These are phyloP conservation scores for Cheilosia scutellata DNA, from an alignment of 2,888 invertebrate genomes.

Conservation along the genomic window DNA sequence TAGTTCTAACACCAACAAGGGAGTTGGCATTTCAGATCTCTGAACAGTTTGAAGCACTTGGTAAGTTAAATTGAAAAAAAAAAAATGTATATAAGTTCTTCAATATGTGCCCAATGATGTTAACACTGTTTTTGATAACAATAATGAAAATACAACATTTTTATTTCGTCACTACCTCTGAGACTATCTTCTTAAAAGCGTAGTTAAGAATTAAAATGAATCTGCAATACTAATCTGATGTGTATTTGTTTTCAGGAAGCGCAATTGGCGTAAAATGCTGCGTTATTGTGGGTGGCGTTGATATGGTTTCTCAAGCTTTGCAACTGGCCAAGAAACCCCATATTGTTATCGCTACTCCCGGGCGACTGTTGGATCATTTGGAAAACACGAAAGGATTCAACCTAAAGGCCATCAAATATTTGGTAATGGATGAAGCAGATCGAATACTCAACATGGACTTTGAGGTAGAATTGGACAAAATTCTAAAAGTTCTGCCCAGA, in stretches of 20 bases:
- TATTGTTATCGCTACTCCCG: slow-evolving; percentile 98
- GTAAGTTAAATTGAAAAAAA: slow-evolving; percentile 84
- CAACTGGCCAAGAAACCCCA: slow-evolving; percentile 98
- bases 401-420: slow-evolving; percentile 93
- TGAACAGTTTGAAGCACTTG: slow-evolving; percentile 99
- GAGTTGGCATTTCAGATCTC: slow-evolving; percentile 99
- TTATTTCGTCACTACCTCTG: slow-evolving; percentile 84
- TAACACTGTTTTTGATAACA: slow-evolving; percentile 78
- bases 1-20: slow-evolving; percentile 97
- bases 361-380: slow-evolving; percentile 96
- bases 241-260: slow-evolving; percentile 86
- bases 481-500: slow-evolving; percentile 93
- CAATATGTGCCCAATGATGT: slow-evolving; percentile 78
- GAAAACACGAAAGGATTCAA: slow-evolving; percentile 99
- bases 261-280: slow-evolving; percentile 97
- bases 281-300: slow-evolving; percentile 99
- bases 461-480: slow-evolving; percentile 98
- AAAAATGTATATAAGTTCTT: not conserved
- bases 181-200: slow-evolving; percentile 62
- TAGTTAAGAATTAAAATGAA: no score
- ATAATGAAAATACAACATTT: slow-evolving; percentile 79
- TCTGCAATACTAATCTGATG: not conserved
- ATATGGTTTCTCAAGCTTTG: slow-evolving; percentile 97
- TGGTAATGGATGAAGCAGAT: slow-evolving; percentile 99
- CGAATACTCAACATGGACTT: slow-evolving; percentile 99